These are phyloP conservation scores for Ceratina australensis DNA, from an alignment of 1,140 invertebrate species.

Conservation along the genomic window DNA sequence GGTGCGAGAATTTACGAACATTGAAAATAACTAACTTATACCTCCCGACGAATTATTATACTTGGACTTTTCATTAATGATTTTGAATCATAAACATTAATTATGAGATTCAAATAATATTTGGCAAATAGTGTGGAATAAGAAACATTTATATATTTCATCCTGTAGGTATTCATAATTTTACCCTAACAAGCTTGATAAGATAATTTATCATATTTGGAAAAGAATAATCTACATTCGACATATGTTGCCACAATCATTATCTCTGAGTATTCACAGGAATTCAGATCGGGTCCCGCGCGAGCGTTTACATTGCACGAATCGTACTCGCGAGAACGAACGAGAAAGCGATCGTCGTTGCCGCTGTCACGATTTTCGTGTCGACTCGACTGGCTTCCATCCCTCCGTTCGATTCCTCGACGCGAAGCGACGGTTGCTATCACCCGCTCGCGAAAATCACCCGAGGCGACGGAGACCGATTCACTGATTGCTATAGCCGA, in stretches of 20 bases:
- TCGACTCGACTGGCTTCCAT: conserved; percentile 3
- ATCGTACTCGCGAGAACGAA: conserved; percentile 2
- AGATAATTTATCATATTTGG: no score
- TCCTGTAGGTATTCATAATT: no score
- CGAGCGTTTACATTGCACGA: not conserved
- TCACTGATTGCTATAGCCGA: conserved; percentile 38
- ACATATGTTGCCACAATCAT: not conserved
- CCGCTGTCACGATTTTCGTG: conserved; percentile 19
- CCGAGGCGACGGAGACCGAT: conserved; percentile 10
- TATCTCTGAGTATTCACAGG: not conserved
- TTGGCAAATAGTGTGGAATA: no score
- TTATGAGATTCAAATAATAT: no score
- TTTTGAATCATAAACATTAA: no score
- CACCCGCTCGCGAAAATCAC: conserved; percentile 25
- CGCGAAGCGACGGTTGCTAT: not conserved
- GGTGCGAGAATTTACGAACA: no score
- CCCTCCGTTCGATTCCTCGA: not conserved
- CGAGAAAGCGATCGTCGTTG: not conserved
- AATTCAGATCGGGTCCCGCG: not conserved
- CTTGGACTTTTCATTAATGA: no score
- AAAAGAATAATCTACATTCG: no score
- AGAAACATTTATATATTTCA: no score
- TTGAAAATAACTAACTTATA: no score
- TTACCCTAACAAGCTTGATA: no score
- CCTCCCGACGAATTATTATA: no score